Percentiles rank a stretch among this genome's conserved stretches.
Evolutionary conservation across 2,797 vertebrate genomes (phyloP).

Genomic region (Onychomys torridus): DNA sequence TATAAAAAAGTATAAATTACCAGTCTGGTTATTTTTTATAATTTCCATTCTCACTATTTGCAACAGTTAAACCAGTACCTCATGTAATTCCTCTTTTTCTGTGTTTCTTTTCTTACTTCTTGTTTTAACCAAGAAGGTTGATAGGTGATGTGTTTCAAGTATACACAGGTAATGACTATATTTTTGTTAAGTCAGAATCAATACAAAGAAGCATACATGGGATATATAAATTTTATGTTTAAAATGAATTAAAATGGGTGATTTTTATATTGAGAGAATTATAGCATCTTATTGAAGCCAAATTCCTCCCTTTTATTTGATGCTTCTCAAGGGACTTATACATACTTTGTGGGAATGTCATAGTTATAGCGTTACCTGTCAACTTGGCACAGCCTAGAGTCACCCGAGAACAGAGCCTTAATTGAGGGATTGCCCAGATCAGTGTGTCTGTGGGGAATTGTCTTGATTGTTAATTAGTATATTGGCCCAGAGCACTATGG

Average conservation of each 20-base stretch:
- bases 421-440: not conserved
- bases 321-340: not conserved
- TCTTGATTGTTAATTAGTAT: not conserved
- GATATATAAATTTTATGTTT: not conserved
- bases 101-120: not conserved
- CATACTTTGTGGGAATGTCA: not conserved
- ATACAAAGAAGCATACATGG: not conserved
- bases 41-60: not conserved
- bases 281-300: not conserved
- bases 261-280: not conserved
- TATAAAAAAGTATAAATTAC: not conserved
- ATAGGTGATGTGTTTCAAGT: not conserved
- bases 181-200: constrained; percentile 42
- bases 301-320: not conserved
- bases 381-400: not conserved
- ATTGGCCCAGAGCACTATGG: not conserved
- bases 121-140: not conserved
- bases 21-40: not conserved
- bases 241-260: not conserved
- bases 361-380: not conserved
- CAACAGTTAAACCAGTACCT: not conserved
- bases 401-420: not conserved
- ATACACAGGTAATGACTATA: not conserved
- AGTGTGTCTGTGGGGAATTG: not conserved
- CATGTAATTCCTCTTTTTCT: not conserved